Evolutionary conservation across 2,888 invertebrate genomes (phyloP).

Genomic region (Aleiodes leptofemur): DNA sequence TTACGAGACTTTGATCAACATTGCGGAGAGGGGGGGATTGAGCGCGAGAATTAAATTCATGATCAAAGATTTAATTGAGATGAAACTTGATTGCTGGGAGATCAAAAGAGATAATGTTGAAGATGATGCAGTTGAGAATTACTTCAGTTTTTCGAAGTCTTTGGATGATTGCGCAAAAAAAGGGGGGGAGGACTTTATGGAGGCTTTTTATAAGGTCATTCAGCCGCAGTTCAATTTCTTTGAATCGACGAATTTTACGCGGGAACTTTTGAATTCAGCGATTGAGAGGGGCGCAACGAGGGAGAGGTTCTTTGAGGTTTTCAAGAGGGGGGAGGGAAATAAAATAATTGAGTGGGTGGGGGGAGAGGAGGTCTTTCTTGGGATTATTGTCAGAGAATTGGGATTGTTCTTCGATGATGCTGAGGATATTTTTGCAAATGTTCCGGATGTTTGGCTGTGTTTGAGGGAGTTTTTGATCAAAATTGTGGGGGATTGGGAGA

Average conservation of each 20-base stretch:
- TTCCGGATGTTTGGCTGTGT: constrained; percentile 2
- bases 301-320: background rate
- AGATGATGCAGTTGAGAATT: background rate
- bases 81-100: background rate
- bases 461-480: background rate
- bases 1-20: background rate
- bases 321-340: background rate
- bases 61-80: background rate
- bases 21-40: background rate
- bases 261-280: constrained; percentile 15
- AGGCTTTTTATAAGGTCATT: constrained; percentile 4
- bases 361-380: background rate
- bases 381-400: constrained; percentile 5
- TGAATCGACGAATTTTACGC: constrained; percentile 4
- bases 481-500: background rate
- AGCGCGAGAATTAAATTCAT: background rate
- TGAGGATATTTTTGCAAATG: background rate
- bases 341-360: constrained; percentile 30
- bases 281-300: background rate
- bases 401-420: background rate
- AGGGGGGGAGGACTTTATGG: background rate
- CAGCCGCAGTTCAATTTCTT: constrained; percentile 20
- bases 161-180: background rate
- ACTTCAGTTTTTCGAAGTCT: background rate
- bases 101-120: background rate